Evolutionary conservation across 1,140 invertebrate genomes (phyloP), one percentile per base, ranked within the genome.

Genomic region (Sitophilus oryzae): DNA sequence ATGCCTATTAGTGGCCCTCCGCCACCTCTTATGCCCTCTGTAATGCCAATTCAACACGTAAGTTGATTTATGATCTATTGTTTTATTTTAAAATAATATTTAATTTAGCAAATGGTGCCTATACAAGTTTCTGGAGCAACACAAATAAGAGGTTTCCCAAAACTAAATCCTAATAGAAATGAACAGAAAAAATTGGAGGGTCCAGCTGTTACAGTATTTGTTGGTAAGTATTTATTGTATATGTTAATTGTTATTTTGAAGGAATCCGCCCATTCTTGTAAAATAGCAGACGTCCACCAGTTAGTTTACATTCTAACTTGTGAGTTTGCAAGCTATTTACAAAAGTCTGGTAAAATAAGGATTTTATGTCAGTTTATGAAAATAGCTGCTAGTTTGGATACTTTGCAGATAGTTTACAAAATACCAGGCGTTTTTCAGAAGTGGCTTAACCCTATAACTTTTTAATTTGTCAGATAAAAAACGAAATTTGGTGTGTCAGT

Each of bases 131-230:
- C 77, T 37, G 56, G 67, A 20, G 60, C 62, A 21, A 67, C 75
- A 34, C 70, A 74, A 65, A 68, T 72, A 44, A 58, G 60, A 64
- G 72, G 63, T 60, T 69, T 63, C 65, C 71, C 66, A 41, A 71
- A 66, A 60, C 52, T 65, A 18, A 66, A 66, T 64, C 67, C 62
- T 56, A 66, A 61, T 73, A 65, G 65, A 68, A 74, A 62, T 65
- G 73, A 59, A 67, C 71, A 58, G 67, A 74, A 70, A 63, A 71
- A 41, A 66, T 71, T 71, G 59, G 78, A 81, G 46, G 92, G 91
- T 0, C 92, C 93, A 0, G 83, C 93, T 0, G 94, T 98, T 11
- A 98, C 95, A 14, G 95, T 99, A 0, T 99, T 99, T 76, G 92
- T 98, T 40, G 79, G 78, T 79, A 66, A 56, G 65, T 69, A 23